Conservation (phyloP, 2,888 invertebrate genomes). For the Thumatha senex region DNA sequence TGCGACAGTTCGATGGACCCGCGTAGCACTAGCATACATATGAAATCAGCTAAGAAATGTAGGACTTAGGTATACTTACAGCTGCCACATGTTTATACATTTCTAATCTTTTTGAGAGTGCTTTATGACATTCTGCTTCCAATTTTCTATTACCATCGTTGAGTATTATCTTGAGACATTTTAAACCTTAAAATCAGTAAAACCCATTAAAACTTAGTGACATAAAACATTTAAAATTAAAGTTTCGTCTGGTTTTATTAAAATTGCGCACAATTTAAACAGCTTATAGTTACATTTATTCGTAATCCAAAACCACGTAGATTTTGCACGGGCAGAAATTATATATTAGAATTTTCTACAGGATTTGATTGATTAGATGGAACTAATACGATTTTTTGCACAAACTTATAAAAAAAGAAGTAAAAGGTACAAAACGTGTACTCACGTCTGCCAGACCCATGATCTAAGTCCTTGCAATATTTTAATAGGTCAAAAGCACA, state of each 20-base stretch:
- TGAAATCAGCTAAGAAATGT: background rate
- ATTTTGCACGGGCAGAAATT: background rate
- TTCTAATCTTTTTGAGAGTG: constrained; percentile 91
- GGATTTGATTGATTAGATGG: too few species aligned
- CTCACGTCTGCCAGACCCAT: constrained; percentile 96
- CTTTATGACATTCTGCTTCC: constrained; percentile 89
- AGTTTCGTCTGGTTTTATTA: too few species aligned
- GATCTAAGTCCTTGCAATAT: constrained; percentile 90
- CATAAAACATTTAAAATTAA: too few species aligned
- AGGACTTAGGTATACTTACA: constrained; percentile 67
- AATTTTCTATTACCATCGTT: constrained; percentile 87
- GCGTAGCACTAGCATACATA: too few species aligned
- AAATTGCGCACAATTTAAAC: too few species aligned
- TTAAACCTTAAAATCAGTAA: constrained; percentile 85
- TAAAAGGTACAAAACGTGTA: constrained; percentile 21
- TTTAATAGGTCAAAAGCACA: constrained; percentile 93
- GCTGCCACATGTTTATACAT: constrained; percentile 95
- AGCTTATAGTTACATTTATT: too few species aligned
- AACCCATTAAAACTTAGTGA: background rate
- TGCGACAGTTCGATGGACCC: too few species aligned
- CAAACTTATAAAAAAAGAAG: too few species aligned
- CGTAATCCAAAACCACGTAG: too few species aligned
- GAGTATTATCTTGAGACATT: constrained; percentile 88
- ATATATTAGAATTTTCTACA: too few species aligned
- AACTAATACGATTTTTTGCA: too few species aligned